Percentiles rank a stretch among this genome's conserved stretches.
phyloP scores from a whole-genome alignment of 2,888 invertebrate genomes.

The Apodemia zela region DNA sequence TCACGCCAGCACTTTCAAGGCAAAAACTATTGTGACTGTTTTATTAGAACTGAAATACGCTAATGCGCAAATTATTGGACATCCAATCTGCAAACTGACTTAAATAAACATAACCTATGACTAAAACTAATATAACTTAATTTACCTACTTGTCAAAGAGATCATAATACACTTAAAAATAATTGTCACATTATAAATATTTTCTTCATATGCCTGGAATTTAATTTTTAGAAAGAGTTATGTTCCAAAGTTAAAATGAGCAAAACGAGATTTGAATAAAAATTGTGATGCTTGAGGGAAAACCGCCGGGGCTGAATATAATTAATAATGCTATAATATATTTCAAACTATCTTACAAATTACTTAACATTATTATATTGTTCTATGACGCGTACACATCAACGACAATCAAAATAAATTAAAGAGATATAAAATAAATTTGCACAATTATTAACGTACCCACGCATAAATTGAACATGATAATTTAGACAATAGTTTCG shows the following conservation, averaged over 20 bases:
- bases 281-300: conserved; percentile 56
- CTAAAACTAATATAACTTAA: conserved; percentile 64
- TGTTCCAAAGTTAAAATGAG: conserved; percentile 31
- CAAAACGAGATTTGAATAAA: conserved; percentile 37
- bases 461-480: conserved; percentile 33
- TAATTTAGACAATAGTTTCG: conserved; percentile 24
- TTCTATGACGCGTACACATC: conserved; percentile 45
- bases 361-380: conserved; percentile 75
- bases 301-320: conserved; percentile 44
- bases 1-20: conserved; percentile 45
- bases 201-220: background rate
- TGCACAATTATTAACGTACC: conserved; percentile 46
- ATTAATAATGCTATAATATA: conserved; percentile 53
- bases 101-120: conserved; percentile 37
- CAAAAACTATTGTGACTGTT: conserved; percentile 47
- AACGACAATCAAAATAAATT: conserved; percentile 66
- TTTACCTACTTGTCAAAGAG: conserved; percentile 66
- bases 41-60: conserved; percentile 16
- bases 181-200: conserved; percentile 63
- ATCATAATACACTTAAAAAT: conserved; percentile 77
- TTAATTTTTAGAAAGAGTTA: background rate
- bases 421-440: conserved; percentile 61
- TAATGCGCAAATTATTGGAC: conserved; percentile 25
- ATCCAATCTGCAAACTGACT: conserved; percentile 37
- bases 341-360: conserved; percentile 70